Evolutionary conservation across 1,140 invertebrate species (phyloP), one percentile per base, ranked within the genome.

Genomic region (Euborellia annulipes): DNA sequence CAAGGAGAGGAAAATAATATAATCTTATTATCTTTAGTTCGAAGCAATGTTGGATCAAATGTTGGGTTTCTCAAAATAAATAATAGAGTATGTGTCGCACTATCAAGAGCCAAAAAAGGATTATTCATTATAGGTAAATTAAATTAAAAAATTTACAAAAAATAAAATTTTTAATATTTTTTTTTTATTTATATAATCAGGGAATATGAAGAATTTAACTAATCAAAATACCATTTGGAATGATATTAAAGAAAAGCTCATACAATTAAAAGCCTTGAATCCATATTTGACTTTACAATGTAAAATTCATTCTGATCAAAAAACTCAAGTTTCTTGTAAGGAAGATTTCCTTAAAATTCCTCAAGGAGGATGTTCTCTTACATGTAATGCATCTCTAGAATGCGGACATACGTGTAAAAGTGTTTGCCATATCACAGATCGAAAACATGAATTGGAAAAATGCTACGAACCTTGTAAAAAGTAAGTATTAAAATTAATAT

Each of bases 1-100:
- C 85, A 89, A 68, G 86, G 87, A 1, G 79, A 89, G 59, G 87
- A 92, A 62, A 82, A 76, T 32, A 76, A 85, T 51, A 86, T 92
- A 21, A 79, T 91, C 45, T 56, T 92, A 2, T 56, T 91, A 8
- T 90, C 87, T 0, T 62, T 91, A 2, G 85, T 92, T 0, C 65
- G 87, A 47, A 87, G 78, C 58, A 82, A 82, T 55, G 48, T 59
- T 4, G 62, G 75, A 4, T 67, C 67, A n/a, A 72, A 68, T 21
- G 76, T 88, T 55, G 87, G 87, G 3, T 92, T 89, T 64, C 60
- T 90, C 3, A 71, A 69, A 18, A 73, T 27, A 37, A 41, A 75
- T 41, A 90, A 90, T 63, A 65, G 87, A 43, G 70, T 89, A 32
- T 86, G 82, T 63, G 86, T 90, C 1, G 84, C 85, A 7, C 62